Evolutionary conservation across 1,140 invertebrate genomes (phyloP), one percentile per base, ranked within the genome.

Genomic region (Tribolium madens): DNA sequence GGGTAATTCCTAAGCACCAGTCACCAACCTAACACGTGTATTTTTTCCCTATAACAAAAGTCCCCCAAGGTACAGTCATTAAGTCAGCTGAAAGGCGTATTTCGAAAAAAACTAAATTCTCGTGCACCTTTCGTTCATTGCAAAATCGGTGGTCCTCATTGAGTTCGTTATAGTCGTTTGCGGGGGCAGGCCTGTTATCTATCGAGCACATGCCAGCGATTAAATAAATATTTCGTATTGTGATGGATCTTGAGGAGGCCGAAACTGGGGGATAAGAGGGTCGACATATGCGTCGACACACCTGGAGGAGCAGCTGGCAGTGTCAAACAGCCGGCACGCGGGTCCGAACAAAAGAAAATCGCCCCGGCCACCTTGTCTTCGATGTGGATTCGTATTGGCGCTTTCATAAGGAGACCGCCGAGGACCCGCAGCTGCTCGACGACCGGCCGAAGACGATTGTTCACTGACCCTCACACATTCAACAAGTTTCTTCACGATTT

Each of bases 261-360:
- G 10, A 2, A n/a, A 10, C 57, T 26, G 57, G 57, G 57, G 57
- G 26, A 64, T 14, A 64, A 33, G 26, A 64, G 57, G 57, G 57
- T 64, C 57, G 57, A 64, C 57, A 64, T 64, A 64, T 64, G 57
- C 57, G 57, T 64, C 57, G 18, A 64, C 57, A 64, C 57, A 64
- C 57, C 57, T 64, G 57, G 57, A 64, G 57, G 57, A 64, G 57
- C 57, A 64, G 57, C 57, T 64, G 57, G n/a, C 57, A 10, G 12
- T 33, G 57, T 64, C 57, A 64, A 64, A 64, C 57, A 64, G 57
- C 57, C 57, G 57, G 57, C 57, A 64, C 57, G 57, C 57, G 57
- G 57, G 57, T 64, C 57, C 57, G 57, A 64, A 64, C 57, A 64
- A 64, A 64, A 64, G 57, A 64, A 64, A 64, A 64, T 64, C 57